Base-by-base conservation (phyloP, 2,888 invertebrate genomes). In the Magallana nippona region DNA sequence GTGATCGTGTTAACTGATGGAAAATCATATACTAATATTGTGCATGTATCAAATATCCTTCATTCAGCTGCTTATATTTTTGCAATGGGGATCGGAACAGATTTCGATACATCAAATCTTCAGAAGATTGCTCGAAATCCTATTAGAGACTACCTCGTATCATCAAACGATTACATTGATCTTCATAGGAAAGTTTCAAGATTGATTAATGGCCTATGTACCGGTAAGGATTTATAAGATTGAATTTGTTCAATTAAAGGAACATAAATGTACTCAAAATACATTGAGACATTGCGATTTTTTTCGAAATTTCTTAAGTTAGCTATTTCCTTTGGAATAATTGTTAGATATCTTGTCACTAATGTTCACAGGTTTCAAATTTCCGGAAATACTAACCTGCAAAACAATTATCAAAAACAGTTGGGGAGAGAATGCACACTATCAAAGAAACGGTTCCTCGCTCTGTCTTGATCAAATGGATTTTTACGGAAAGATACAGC, bases 1-100 rank as follows among this genome's bases (percentile, higher is more conserved):
- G 91, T 89, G 44, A 87, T 93, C 11, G 89, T 93, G 22, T 88
- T 93, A 71, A 93, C 93, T 1, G 93, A 93, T 85, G 93, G 93
- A 1, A 85, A 88, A 27, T 92, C 93, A 0, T 88, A 90, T 32
- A 85, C 90, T 79, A 85, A 84, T 10, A 17, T 60, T n/a, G 81
- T 71, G 27, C 92, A 92, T 10, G 89, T 90, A 22, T 91, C 92
- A 5, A 44, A 84, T 17, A 60, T 17, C 10, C 78, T 82, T 19
- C 88, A 89, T 55, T 78, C 87, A 11, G 81, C 81, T 13, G 90
- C 91, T 15, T 86, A 85, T 22, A 82, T 89, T 79, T 91, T 91
- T 81, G 90, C 90, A 60, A 88, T 92, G n/a, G 91, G 91, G 11
- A 91, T 92, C 2, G 92, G 92, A 1, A 62, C 62, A 5, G 79